These are phyloP conservation scores for Callochromis pleurospilus DNA, from an alignment of 2,113 vertebrate species.

Conservation along the genomic window DNA sequence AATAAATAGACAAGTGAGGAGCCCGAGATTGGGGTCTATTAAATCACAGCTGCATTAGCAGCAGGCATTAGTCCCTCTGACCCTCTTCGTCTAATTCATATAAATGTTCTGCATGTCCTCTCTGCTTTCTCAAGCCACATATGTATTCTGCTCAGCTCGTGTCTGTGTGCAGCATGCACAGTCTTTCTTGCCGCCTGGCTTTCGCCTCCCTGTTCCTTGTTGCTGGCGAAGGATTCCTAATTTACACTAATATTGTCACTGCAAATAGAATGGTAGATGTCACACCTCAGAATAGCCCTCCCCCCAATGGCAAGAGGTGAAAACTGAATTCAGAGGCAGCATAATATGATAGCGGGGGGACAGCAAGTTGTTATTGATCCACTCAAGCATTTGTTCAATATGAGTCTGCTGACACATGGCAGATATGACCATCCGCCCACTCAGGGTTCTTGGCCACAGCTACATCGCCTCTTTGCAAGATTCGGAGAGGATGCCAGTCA, in stretches of 20 bases:
- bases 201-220: not conserved
- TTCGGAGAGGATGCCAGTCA: not conserved
- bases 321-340: not conserved
- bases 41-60: constrained; percentile 52
- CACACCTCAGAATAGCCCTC: constrained; percentile 10
- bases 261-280: not conserved
- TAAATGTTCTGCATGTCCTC: constrained; percentile 28
- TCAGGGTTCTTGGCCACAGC: not conserved
- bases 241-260: constrained; percentile 15
- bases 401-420: constrained; percentile 10
- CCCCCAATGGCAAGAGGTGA: not conserved
- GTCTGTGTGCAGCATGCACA: not conserved
- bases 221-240: constrained; percentile 8
- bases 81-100: constrained; percentile 29
- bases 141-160: constrained; percentile 1
- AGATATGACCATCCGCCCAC: not conserved
- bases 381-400: not conserved
- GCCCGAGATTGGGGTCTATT: constrained; percentile 41
- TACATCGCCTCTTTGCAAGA: not conserved
- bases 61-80: constrained; percentile 25
- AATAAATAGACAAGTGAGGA: not conserved
- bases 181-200: not conserved
- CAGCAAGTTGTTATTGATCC: constrained; percentile 9
- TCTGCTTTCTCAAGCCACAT: constrained; percentile 12
- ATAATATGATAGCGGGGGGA: not conserved